These are phyloP conservation scores for Paracyclopina nana DNA, from an alignment of 1,140 invertebrate genomes.

Conservation along the genomic window DNA sequence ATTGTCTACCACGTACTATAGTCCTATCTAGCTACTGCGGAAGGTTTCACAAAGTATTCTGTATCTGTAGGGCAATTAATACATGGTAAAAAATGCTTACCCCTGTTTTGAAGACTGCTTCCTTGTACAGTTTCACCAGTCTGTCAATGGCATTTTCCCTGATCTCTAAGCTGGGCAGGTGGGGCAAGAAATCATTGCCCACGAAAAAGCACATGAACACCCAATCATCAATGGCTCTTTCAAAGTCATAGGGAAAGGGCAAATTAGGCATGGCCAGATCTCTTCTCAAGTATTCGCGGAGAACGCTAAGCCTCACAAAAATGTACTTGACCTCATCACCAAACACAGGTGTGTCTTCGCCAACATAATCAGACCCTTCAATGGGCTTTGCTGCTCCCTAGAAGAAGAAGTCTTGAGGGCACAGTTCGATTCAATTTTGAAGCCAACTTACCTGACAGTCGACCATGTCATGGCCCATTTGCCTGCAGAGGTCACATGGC, in stretches of 20 bases:
- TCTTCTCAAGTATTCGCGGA: conserved; percentile 71
- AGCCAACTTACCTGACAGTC: too few relatives aligned
- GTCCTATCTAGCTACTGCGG: too few relatives aligned
- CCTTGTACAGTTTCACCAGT: conserved; percentile 82
- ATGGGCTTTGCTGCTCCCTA: conserved; percentile 5
- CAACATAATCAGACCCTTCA: conserved; percentile 6
- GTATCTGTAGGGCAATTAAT: too few relatives aligned
- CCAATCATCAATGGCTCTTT: conserved; percentile 90
- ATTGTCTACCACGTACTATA: too few relatives aligned
- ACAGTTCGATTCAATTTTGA: too few relatives aligned
- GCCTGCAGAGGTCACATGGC: conserved; percentile 90
- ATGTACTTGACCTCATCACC: conserved; percentile 57
- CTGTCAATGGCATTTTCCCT: conserved; percentile 92
- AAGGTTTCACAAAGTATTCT: too few relatives aligned
- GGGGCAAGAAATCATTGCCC: conserved; percentile 97
- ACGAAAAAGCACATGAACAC: conserved; percentile 99
- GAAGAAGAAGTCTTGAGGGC: too few relatives aligned
- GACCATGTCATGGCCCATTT: conserved; percentile 40
- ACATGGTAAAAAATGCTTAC: conserved; percentile 26
- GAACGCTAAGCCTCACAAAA: conserved; percentile 71
- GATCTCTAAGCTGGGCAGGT: conserved; percentile 84
- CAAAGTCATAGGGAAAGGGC: conserved; percentile 73
- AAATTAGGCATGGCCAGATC: conserved; percentile 81
- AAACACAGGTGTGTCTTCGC: conserved; percentile 28
- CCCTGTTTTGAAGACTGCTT: conserved; percentile 74